Percentiles rank a stretch among this genome's conserved stretches.
Conservation (phyloP, 2,888 invertebrate genomes). For the Tetanocera ferruginea region DNA sequence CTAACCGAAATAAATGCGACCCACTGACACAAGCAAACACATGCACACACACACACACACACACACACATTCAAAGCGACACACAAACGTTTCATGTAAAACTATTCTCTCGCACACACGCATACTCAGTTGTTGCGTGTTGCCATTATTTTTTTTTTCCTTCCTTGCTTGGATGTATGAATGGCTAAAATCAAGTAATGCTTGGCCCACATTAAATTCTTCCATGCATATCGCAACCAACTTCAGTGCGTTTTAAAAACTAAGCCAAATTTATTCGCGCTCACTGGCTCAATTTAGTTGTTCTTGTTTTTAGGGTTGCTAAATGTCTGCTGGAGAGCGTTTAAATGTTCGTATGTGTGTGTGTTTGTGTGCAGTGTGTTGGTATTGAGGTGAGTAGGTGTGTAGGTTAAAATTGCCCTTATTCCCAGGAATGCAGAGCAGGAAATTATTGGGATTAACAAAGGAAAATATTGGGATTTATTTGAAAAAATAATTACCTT, state of each 20-base stretch:
- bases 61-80: background rate
- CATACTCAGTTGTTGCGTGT: constrained; percentile 20
- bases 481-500: background rate
- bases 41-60: background rate
- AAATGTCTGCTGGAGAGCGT: background rate
- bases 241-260: constrained; percentile 5
- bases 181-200: background rate
- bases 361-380: constrained; percentile 7
- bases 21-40: background rate
- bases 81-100: background rate
- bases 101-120: background rate
- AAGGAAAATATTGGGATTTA: constrained; percentile 47
- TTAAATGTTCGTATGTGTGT: constrained; percentile 20
- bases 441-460: constrained; percentile 32
- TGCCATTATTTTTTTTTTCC: constrained; percentile 35
- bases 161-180: background rate
- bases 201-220: constrained; percentile 24
- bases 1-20: background rate
- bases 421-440: constrained; percentile 53
- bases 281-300: background rate
- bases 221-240: constrained; percentile 24
- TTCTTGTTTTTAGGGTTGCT: background rate
- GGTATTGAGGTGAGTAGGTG: constrained; percentile 4
- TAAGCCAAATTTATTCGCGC: no score
- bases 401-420: constrained; percentile 48